A percentile compares a stretch with the other conserved stretches of the same genome.
Conservation (phyloP, 1,140 invertebrate species). For the Hyposmocoma kahamanoa region DNA sequence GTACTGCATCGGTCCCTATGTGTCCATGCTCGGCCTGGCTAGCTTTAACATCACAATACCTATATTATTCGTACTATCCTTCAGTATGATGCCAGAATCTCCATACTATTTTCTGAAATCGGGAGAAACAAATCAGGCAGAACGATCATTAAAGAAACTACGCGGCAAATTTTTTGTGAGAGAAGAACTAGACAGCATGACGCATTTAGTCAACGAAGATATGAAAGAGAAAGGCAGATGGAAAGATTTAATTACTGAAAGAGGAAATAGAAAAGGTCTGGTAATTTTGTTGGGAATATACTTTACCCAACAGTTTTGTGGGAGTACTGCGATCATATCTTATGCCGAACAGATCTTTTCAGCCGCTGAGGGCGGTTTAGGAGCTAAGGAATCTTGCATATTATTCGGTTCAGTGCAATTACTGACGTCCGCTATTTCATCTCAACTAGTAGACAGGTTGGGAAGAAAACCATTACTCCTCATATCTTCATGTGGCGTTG, state of each 20-base stretch:
- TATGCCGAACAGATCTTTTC: slow-evolving; percentile 85
- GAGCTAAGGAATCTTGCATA: slow-evolving; percentile 75
- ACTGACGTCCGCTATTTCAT: slow-evolving; percentile 76
- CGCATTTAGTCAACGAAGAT: slow-evolving; percentile 74
- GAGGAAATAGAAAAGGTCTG: slow-evolving; percentile 78
- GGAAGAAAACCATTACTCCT: slow-evolving; percentile 81
- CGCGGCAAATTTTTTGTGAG: slow-evolving; percentile 75
- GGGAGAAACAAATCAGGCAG: slow-evolving; percentile 76
- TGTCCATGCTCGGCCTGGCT: slow-evolving; percentile 75
- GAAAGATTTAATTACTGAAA: slow-evolving; percentile 74
- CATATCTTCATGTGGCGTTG: slow-evolving; percentile 75
- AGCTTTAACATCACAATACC: slow-evolving; percentile 75
- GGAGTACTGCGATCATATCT: slow-evolving; percentile 83
- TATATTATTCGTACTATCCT: slow-evolving; percentile 76
- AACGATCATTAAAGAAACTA: slow-evolving; percentile 76
- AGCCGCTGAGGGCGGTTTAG: slow-evolving; percentile 66
- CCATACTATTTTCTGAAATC: slow-evolving; percentile 81
- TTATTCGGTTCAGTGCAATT: slow-evolving; percentile 81
- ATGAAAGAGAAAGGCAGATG: slow-evolving; percentile 73
- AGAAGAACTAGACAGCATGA: slow-evolving; percentile 77
- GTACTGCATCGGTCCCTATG: slow-evolving; percentile 78
- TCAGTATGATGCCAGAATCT: slow-evolving; percentile 85
- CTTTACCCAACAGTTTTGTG: slow-evolving; percentile 84
- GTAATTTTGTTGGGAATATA: slow-evolving; percentile 79
- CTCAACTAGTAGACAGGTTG: slow-evolving; percentile 80